Conservation (phyloP, 2,113 vertebrate species). For the Arizona elegans region DNA sequence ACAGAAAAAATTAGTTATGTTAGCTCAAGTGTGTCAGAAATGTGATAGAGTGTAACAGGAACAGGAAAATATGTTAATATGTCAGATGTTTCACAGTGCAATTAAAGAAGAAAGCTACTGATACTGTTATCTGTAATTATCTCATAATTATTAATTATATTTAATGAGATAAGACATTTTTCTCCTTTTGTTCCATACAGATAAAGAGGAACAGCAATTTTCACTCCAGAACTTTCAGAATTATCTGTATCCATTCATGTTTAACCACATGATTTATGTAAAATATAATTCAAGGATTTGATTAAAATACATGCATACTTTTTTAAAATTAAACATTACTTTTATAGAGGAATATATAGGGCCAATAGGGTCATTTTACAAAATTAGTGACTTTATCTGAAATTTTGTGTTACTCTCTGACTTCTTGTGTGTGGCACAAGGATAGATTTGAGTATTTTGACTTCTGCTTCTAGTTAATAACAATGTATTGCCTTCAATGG, state of each 20-base stretch:
- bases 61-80: background rate
- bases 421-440: background rate
- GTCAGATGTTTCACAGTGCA: background rate
- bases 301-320: background rate
- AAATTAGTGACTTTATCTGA: background rate
- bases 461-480: background rate
- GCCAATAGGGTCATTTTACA: background rate
- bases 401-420: background rate
- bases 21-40: background rate
- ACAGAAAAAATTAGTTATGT: background rate
- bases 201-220: background rate
- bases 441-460: background rate
- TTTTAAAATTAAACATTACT: background rate
- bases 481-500: background rate
- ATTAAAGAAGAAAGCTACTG: background rate
- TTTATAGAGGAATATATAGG: background rate
- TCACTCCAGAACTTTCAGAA: background rate
- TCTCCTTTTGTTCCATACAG: background rate
- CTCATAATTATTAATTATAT: background rate
- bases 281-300: background rate
- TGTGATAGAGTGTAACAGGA: background rate
- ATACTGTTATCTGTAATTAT: background rate
- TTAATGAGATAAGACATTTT: background rate
- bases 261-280: background rate
- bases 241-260: background rate